Base-by-base conservation (phyloP, 2,888 invertebrate species). In the Coenonympha arcania region DNA sequence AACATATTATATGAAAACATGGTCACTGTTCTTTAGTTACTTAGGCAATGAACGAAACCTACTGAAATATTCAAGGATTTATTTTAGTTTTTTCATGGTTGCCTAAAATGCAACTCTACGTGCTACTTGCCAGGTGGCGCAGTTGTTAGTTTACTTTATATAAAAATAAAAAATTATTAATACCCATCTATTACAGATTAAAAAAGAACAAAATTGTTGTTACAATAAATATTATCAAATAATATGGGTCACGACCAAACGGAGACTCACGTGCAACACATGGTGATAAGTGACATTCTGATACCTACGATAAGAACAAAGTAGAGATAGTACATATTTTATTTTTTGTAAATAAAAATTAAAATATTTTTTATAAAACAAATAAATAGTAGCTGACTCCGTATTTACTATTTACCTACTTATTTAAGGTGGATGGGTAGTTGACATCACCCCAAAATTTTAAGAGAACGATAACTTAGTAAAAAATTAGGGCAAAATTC, bases 241-340 rank as follows among this genome's bases (percentile, higher is more conserved):
- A 57, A 64, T 61, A 42, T 58, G 43, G 60, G 60, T 42, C 61
- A 48, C 20, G 39, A 39, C 24, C 24, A 39, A 20, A 15, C 37
- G 33, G 50, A 61, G 61, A 64, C 64, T 51, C 64, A 63, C 56
- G 3, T 9, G 16, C 16, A 16, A 9, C 51, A 55, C 50, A 33
- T 6, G 15, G 28, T 18, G 58, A 48, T 49, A 59, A 58, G 31
- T 50, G 60, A 59, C 31, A 28, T 18, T 48, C 18, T 22, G 5
- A 4, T 31, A 33, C 30, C 6, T 15, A 31, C 8, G 6, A 16
- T n/a, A n/a, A n/a, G n/a, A n/a, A n/a, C n/a, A n/a, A n/a, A n/a
- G n/a, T n/a, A n/a, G n/a, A n/a, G n/a, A n/a, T n/a, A n/a, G n/a
- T n/a, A n/a, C n/a, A n/a, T n/a, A n/a, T n/a, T n/a, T n/a, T n/a